These are phyloP conservation scores for Crocidura indochinensis DNA, from an alignment of 2,797 vertebrate genomes.

Conservation along the genomic window DNA sequence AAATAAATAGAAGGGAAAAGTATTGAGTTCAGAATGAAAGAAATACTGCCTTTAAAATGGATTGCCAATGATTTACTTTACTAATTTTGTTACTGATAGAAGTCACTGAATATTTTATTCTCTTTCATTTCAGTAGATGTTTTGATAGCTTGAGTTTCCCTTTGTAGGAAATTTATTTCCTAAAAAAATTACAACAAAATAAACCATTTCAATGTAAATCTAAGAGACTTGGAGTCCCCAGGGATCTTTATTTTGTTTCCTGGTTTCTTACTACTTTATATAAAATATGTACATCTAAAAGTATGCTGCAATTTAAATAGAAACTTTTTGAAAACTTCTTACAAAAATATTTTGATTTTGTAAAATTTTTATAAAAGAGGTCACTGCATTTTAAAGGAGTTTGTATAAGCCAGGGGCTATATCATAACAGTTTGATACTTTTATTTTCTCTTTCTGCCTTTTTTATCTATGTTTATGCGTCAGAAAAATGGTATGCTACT, in stretches of 20 bases:
- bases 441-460: constrained; percentile 48
- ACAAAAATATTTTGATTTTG: constrained; percentile 59
- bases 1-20: constrained; percentile 65
- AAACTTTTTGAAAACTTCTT: constrained; percentile 68
- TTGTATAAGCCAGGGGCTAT: constrained; percentile 67
- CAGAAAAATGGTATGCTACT: constrained; percentile 10
- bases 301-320: constrained; percentile 66
- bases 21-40: constrained; percentile 61
- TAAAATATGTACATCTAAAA: constrained; percentile 53
- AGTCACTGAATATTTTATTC: constrained; percentile 84
- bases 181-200: neutral
- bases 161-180: constrained; percentile 80
- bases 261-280: constrained; percentile 43
- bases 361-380: constrained; percentile 57
- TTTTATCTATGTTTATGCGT: constrained; percentile 65
- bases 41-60: constrained; percentile 77
- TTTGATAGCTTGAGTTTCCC: constrained; percentile 78
- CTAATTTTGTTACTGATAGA: constrained; percentile 78
- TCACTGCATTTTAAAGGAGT: constrained; percentile 67
- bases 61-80: constrained; percentile 77
- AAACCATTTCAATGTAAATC: constrained; percentile 69
- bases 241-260: constrained; percentile 40
- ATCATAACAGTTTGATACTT: constrained; percentile 61
- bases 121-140: constrained; percentile 74
- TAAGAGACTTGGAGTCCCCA: constrained; percentile 57